phyloP scores from a whole-genome alignment of 2,797 vertebrate genomes.

The Craterocephalus amniculus region DNA sequence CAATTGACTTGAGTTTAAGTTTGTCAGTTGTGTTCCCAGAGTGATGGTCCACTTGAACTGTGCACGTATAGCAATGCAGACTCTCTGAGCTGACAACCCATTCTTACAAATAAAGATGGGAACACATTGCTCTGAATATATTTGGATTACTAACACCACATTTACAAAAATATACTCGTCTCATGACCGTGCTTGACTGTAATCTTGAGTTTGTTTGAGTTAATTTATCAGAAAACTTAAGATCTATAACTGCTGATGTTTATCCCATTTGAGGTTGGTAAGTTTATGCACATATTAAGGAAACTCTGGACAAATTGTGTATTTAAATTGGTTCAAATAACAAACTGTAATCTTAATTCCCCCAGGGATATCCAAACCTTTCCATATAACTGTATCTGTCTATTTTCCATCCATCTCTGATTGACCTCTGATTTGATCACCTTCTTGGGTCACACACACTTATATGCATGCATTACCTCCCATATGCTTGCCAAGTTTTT shows the following conservation, averaged over 20 bases:
- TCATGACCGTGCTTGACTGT: conserved; percentile 36
- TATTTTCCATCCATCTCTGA: conserved; percentile 24
- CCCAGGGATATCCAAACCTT: neutral
- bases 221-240: conserved; percentile 15
- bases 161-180: conserved; percentile 19
- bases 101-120: conserved; percentile 29
- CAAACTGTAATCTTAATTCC: neutral
- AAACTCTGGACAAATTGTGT: neutral
- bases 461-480: conserved; percentile 13
- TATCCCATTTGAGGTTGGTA: conserved; percentile 8
- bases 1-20: conserved; percentile 25
- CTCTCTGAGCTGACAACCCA: conserved; percentile 17
- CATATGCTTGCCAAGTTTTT: conserved; percentile 25
- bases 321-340: neutral
- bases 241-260: conserved; percentile 11
- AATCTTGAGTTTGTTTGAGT: conserved; percentile 35
- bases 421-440: conserved; percentile 58
- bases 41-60: conserved; percentile 74
- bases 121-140: conserved; percentile 19
- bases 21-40: conserved; percentile 55
- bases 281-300: conserved; percentile 1
- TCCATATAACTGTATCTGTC: conserved; percentile 1
- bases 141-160: conserved; percentile 16
- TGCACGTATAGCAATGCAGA: conserved; percentile 27
- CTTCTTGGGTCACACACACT: conserved; percentile 29